Conservation (phyloP, 2,888 invertebrate species). For the Schizotus pectinicornis region DNA sequence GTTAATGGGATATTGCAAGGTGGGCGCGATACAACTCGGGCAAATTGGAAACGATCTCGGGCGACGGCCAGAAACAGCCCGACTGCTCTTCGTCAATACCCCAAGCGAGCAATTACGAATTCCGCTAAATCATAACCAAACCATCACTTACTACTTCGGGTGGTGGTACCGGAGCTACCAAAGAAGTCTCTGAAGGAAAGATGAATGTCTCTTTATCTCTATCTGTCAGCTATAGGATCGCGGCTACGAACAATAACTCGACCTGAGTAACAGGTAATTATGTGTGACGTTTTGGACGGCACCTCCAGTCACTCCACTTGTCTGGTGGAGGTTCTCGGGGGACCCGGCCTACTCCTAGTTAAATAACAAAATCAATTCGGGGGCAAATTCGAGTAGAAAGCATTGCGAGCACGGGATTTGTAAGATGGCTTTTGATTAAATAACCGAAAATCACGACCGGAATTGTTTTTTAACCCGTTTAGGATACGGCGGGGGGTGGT, state of each 20-base stretch:
- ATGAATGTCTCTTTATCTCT: neutral
- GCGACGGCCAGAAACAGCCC: neutral
- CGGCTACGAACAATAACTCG: neutral
- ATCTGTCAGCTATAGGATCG: neutral
- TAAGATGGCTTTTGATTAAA: conserved; percentile 6
- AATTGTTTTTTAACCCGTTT: conserved; percentile 15
- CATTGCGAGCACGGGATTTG: neutral
- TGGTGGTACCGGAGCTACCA: no score
- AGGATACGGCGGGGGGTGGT: neutral
- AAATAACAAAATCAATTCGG: conserved; percentile 1
- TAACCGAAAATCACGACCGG: conserved; percentile 3
- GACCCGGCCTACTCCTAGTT: neutral
- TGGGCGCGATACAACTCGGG: neutral
- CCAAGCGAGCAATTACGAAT: no score
- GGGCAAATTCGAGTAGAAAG: neutral
- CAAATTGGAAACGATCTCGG: neutral
- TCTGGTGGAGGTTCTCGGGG: neutral
- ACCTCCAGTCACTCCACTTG: neutral
- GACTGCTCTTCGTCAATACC: neutral
- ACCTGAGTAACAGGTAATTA: neutral
- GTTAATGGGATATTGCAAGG: conserved; percentile 8
- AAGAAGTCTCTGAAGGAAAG: neutral
- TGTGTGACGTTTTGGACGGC: no score
- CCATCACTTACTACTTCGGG: no score
- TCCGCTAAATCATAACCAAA: no score